Percentiles rank a stretch among this genome's conserved stretches.
phyloP scores from a whole-genome alignment of 2,113 vertebrate species.

The Thamnophis sirtalis region DNA sequence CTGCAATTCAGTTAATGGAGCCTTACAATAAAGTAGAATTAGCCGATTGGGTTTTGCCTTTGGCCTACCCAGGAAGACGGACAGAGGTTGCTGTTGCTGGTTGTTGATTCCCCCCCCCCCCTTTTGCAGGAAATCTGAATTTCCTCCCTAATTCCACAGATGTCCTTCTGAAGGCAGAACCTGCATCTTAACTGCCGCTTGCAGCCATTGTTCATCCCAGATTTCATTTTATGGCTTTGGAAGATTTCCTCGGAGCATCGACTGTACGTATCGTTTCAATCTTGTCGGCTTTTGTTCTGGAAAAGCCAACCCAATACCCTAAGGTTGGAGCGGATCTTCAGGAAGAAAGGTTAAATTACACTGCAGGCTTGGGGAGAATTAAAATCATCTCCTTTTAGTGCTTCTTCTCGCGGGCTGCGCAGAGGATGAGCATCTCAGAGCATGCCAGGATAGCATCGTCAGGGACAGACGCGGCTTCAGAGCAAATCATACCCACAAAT shows the following conservation, averaged over 20 bases:
- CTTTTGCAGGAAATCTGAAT: neutral
- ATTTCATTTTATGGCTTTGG: slow-evolving; percentile 7
- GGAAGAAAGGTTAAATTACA: neutral
- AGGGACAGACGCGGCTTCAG: neutral
- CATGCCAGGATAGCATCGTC: neutral
- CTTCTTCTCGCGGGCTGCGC: neutral
- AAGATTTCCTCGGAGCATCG: slow-evolving; percentile 4
- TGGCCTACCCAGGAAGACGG: neutral
- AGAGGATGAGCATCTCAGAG: neutral
- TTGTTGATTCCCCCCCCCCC: neutral
- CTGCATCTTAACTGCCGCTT: slow-evolving; percentile 10
- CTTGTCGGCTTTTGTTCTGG: neutral
- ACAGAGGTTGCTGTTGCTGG: neutral
- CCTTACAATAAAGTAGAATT: neutral
- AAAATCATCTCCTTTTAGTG: neutral
- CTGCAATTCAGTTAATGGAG: neutral
- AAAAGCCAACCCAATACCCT: neutral
- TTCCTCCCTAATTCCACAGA: slow-evolving; percentile 31
- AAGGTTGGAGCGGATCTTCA: slow-evolving; percentile 22
- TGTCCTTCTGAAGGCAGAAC: slow-evolving; percentile 36
- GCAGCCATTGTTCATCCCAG: slow-evolving; percentile 15
- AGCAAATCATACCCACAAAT: neutral
- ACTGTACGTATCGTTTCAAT: slow-evolving; percentile 10
- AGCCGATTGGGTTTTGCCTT: neutral
- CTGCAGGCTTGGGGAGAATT: neutral